Conservation (phyloP, 2,888 invertebrate species). For the Stenolophus ochropezus region DNA sequence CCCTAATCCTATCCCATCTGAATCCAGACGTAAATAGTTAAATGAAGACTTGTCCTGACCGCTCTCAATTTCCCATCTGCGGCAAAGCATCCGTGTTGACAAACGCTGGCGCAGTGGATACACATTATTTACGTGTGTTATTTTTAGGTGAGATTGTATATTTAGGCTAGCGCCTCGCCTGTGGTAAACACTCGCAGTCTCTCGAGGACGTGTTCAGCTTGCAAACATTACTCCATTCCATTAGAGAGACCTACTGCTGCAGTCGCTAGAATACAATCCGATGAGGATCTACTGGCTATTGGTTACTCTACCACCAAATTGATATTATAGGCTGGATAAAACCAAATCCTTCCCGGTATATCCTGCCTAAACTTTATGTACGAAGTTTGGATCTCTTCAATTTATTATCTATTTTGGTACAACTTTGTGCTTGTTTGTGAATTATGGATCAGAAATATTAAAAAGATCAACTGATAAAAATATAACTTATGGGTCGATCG, state of each 20-base stretch:
- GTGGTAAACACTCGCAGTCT: slow-evolving; percentile 6
- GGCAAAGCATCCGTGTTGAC: slow-evolving; percentile 1
- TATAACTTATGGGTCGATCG: too few relatives aligned
- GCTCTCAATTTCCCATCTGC: neutral
- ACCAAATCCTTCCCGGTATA: too few relatives aligned
- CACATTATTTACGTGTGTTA: slow-evolving; percentile 39
- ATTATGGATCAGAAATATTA: too few relatives aligned
- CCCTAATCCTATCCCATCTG: neutral
- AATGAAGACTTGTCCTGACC: neutral
- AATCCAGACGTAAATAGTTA: neutral
- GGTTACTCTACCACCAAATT: neutral
- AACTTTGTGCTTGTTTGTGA: too few relatives aligned
- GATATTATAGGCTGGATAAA: neutral
- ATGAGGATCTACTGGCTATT: neutral
- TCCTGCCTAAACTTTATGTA: too few relatives aligned
- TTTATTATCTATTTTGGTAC: too few relatives aligned
- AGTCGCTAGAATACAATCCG: neutral
- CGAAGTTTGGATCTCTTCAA: too few relatives aligned
- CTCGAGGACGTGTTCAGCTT: neutral
- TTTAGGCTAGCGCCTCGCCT: slow-evolving; percentile 12
- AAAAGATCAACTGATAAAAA: too few relatives aligned
- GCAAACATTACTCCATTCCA: slow-evolving; percentile 39
- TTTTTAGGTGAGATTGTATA: slow-evolving; percentile 38
- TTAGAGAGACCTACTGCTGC: slow-evolving; percentile 3
- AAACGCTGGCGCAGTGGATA: slow-evolving; percentile 9